phyloP scores from a whole-genome alignment of 2,888 invertebrate genomes.

The Ennomos erosarius region DNA sequence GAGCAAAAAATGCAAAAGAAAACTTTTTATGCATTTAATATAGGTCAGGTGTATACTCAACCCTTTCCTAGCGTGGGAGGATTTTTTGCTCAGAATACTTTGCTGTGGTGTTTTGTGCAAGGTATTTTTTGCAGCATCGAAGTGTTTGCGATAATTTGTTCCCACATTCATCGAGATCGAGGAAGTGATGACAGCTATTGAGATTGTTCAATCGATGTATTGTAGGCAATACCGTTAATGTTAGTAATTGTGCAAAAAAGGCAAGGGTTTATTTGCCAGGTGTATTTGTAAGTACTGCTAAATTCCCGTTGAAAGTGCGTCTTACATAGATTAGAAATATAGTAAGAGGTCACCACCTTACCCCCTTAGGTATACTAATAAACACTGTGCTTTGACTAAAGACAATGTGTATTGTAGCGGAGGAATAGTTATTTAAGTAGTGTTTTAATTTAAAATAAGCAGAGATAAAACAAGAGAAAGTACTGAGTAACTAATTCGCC shows the following conservation, averaged over 20 bases:
- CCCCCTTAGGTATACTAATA: too few species aligned
- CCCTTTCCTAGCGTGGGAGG: constrained; percentile 83
- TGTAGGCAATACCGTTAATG: constrained; percentile 48
- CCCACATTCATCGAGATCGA: constrained; percentile 74
- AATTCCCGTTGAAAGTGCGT: constrained; percentile 8
- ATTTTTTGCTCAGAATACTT: constrained; percentile 64
- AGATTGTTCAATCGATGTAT: constrained; percentile 62
- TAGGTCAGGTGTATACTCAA: constrained; percentile 84
- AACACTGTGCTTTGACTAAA: too few species aligned
- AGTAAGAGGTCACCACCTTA: too few species aligned
- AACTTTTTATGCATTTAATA: constrained; percentile 74
- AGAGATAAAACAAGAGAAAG: too few species aligned
- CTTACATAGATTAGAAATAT: too few species aligned
- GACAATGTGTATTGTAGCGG: too few species aligned
- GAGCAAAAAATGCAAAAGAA: constrained; percentile 78
- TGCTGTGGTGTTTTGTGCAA: constrained; percentile 67
- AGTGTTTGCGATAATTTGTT: constrained; percentile 85
- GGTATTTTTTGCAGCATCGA: constrained; percentile 66
- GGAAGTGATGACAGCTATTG: constrained; percentile 80
- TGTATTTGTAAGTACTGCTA: constrained; percentile 17
- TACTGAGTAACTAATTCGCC: too few species aligned
- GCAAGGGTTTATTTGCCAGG: constrained; percentile 38
- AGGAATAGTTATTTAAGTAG: too few species aligned
- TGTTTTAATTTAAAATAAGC: too few species aligned
- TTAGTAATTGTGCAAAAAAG: constrained; percentile 60